A percentile compares a stretch with the other conserved stretches of the same genome.
phyloP scores from a whole-genome alignment of 2,113 vertebrate genomes.

The Clarias gariepinus region DNA sequence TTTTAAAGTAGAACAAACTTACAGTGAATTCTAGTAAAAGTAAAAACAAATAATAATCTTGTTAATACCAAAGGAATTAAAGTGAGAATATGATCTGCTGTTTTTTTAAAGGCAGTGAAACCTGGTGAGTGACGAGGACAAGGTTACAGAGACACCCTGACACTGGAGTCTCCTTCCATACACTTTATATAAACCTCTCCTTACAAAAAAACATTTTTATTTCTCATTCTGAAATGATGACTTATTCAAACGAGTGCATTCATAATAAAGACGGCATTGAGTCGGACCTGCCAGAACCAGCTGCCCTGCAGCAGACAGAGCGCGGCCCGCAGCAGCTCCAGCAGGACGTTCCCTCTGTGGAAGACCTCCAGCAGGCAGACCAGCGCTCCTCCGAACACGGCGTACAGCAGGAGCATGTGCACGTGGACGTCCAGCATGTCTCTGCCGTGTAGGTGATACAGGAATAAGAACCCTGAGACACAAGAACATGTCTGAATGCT shows the following conservation, averaged over 20 bases:
- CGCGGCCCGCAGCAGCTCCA: constrained; percentile 84
- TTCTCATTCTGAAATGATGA: neutral
- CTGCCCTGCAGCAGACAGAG: constrained; percentile 86
- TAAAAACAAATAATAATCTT: too few species aligned
- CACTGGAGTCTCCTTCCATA: neutral
- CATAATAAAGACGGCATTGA: neutral
- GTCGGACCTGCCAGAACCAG: constrained; percentile 94
- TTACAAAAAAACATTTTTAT: neutral
- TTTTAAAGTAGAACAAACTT: too few species aligned
- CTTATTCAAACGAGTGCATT: too few species aligned
- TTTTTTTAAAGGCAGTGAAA: too few species aligned
- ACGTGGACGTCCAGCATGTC: constrained; percentile 84
- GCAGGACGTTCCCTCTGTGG: constrained; percentile 77
- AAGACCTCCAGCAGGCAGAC: constrained; percentile 85
- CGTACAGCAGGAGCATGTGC: constrained; percentile 83
- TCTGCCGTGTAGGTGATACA: constrained; percentile 90
- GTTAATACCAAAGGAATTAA: neutral
- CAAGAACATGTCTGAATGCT: neutral
- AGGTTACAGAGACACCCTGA: neutral
- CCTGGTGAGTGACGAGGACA: neutral
- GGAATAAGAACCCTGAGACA: constrained; percentile 85
- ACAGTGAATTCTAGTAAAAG: too few species aligned
- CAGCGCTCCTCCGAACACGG: constrained; percentile 74
- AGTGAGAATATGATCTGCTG: neutral
- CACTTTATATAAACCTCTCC: neutral